Base-by-base conservation (phyloP, 2,888 invertebrate species). In the Acleris sparsana region DNA sequence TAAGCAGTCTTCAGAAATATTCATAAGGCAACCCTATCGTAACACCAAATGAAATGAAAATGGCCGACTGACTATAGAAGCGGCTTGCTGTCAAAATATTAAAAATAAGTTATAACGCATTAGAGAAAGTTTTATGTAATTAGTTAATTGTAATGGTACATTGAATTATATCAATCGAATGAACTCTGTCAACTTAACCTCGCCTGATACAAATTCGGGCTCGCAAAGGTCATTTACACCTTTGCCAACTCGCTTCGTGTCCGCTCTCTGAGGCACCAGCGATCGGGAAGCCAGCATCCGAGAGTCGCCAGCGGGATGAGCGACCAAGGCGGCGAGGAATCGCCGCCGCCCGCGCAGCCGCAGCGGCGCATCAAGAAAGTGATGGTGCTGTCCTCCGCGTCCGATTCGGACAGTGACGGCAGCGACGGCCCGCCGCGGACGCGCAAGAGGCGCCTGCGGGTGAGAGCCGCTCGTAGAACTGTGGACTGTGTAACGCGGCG, bases 81-180 rank as follows among this genome's bases (percentile, higher is more conserved):
- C 92, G 89, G 92, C 90, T 92, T 92, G 87, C 92, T 93, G 93
- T 93, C 93, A 93, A 90, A 92, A 91, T 91, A 89, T 74, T 80
- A 79, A 80, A 83, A 80, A 84, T 79, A 80, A 76, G 79, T 83
- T 81, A 70, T 78, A 82, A 76, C 80, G 84, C 84, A 78, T 82
- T 84, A 80, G 79, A 77, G 67, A 64, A 70, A 74, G 62, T 75
- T 74, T 74, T 72, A 78, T 79, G 69, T 73, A 75, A 74, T 75
- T 75, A 72, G 69, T 73, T 67, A 75, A 72, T 75, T 75, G 75
- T 75, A 60, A 81, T 77, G 75, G 71, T 74, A 78, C 70, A 72
- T 73, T 79, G 76, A 71, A 73, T 73, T 72, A 77, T 71, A 70
- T 76, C 75, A 74, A 77, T 78, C 83, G 80, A 75, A 87, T 86